Evolutionary conservation across 2,888 invertebrate species (phyloP).

Genomic region (Chaetogeoica ovagalla): DNA sequence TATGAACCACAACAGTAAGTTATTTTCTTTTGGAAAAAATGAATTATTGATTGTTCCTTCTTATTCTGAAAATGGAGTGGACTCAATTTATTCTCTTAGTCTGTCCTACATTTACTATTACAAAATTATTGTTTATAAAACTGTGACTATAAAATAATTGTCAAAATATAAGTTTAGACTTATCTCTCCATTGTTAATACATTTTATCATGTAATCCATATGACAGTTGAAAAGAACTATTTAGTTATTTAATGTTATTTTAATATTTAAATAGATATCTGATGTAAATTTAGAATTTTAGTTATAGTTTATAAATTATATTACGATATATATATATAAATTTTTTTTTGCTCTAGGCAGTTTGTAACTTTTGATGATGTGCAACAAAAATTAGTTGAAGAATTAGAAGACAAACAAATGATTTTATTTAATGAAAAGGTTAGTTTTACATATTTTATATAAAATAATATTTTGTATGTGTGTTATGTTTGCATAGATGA

Average conservation of each 20-base stretch:
- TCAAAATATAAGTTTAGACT: too few relatives aligned
- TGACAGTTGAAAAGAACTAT: too few relatives aligned
- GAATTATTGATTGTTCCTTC: neutral
- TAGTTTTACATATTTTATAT: neutral
- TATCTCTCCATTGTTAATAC: too few relatives aligned
- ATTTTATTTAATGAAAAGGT: slow-evolving; percentile 43
- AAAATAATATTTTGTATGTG: neutral
- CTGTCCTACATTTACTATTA: too few relatives aligned
- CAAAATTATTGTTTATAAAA: too few relatives aligned
- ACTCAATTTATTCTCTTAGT: too few relatives aligned
- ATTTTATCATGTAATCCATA: too few relatives aligned
- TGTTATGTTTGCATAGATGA: slow-evolving; percentile 21
- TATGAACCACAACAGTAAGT: neutral
- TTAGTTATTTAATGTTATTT: too few relatives aligned
- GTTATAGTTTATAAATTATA: neutral
- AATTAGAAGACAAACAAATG: slow-evolving; percentile 34
- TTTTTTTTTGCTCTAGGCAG: slow-evolving; percentile 9
- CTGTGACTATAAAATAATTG: too few relatives aligned
- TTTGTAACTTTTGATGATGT: neutral
- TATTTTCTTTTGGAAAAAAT: neutral
- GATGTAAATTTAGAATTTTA: neutral
- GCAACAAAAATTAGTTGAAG: slow-evolving; percentile 14
- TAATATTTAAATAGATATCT: too few relatives aligned
- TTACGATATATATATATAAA: neutral
- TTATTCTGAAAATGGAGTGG: too few relatives aligned